Base-by-base conservation (phyloP, 2,888 invertebrate species). In the Vesta saturnalis region DNA sequence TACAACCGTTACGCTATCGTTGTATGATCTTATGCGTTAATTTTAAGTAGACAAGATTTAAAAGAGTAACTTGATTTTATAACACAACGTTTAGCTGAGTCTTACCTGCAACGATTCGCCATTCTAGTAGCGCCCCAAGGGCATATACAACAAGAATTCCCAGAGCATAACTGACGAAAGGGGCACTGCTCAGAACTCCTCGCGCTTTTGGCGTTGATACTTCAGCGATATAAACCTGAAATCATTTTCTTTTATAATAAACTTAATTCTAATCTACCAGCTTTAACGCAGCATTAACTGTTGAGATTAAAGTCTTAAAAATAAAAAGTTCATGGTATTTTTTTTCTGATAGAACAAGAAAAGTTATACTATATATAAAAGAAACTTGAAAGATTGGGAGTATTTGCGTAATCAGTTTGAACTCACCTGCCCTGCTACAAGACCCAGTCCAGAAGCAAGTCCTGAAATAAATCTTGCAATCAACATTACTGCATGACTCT, bases 121-220 rank as follows among this genome's bases (percentile, higher is more conserved):
- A 94, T 19, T 87, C 86, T 43, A 92, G 77, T n/a, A 86, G 80
- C 0, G 90, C 89, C 0, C 93, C 93, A 12, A 93, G 82, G 0
- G 89, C 88, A 77, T 93, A 93, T 22, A 93, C 90, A 64, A 92
- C 83, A 0, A 93, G 85, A 46, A 94, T 92, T 21, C 93, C 93
- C 23, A 91, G 81, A 0, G 92, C 91, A 76, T 93, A 93, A 15
- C 92, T 90, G 19, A 91, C 90, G 77, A 91, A 91, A 0, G 92
- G 91, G 0, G 89, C 88, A n/a, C 92, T 91, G 21, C 91, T 89
- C 6, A 93, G 85, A 57, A 88, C 82, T 2, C 92, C 91, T 65
- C 93, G 86, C 14, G 93, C 81, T 75, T 89, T 87, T 18, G 93
- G 91, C 73, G 92, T 91, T 1, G 92, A 89, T 69, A 91, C 91